Evolutionary conservation across 2,888 invertebrate species (phyloP), one percentile per base, ranked within the genome.

Genomic region (Spicauda simplicius): DNA sequence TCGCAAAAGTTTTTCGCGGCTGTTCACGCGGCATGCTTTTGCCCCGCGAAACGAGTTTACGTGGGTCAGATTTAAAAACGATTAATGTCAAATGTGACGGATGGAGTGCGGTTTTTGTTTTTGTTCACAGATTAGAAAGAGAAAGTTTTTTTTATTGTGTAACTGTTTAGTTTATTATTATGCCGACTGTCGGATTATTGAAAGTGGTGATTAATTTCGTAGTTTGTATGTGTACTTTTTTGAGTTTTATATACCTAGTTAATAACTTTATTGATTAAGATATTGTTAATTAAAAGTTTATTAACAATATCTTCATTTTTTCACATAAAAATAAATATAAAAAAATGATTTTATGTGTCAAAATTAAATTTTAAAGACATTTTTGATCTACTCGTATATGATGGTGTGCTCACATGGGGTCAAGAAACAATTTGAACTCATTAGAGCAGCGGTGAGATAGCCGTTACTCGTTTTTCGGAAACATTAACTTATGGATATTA

Each of bases 401-500:
- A 25, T 25, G 25, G 30, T 25, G 56, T 48, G 33, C 19, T 52
- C 33, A 33, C 33, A 19, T 30, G 19, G 19, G 65, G 53, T 65
- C 65, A 60, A 50, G 53, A 48, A 54, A 54, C 59, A 41, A 64
- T 65, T 60, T 59, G 65, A 65, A 60, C 65, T 65, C 65, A 60
- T 65, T 65, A 65, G 59, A 60, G 54, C 37, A 65, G 59, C 59
- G 41, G 59, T 60, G 54, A 65, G 65, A 65, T 48, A 19, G 54
- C 33, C 52, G 33, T 60, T 52, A 11, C 52, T 18, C 14, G 52
- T 54, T 25, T 55, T 71, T 72, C 59, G 52, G 61, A 72, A 71
- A 70, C 64, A 63, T 72, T 74, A 83, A 85, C 83, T 85, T 86
- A 87, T 86, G 83, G 84, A 84, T 83, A 88, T 88, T 87, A 85